Evolutionary conservation across 2,113 vertebrate species (phyloP).

Genomic region (Crypturellus undulatus): DNA sequence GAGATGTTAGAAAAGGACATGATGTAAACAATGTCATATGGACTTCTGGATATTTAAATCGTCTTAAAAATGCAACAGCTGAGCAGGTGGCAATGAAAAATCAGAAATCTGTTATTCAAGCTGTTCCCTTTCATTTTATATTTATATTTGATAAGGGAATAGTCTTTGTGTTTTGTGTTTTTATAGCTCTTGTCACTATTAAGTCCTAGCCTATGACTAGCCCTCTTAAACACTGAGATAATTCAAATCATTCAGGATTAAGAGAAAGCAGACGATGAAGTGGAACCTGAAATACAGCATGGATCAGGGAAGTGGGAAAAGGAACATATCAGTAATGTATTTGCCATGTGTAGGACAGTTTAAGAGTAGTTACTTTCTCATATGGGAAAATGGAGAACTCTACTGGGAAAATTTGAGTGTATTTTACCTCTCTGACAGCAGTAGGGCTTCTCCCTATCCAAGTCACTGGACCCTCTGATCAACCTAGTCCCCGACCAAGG

Average conservation of each 20-base stretch:
- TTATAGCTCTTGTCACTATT: neutral
- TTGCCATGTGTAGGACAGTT: neutral
- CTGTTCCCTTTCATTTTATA: neutral
- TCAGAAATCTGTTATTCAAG: neutral
- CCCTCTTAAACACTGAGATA: neutral
- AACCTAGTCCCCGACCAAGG: too few species aligned
- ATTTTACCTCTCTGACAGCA: neutral
- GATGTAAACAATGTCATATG: neutral
- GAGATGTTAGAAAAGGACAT: neutral
- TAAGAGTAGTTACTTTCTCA: neutral
- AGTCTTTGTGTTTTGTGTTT: neutral
- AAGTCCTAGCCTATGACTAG: neutral
- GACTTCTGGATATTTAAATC: neutral
- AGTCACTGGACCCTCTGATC: neutral
- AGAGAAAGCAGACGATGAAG: neutral
- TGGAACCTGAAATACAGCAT: neutral
- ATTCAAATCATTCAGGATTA: constrained; percentile 26
- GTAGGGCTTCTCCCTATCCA: fast-evolving
- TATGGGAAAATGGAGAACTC: neutral
- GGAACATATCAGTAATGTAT: constrained; percentile 32
- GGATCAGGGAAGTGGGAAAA: neutral
- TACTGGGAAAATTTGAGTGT: neutral
- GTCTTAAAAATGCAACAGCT: neutral
- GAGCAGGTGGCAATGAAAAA: constrained; percentile 14
- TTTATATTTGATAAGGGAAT: neutral